phyloP scores from a whole-genome alignment of 2,113 vertebrate species.

The Stigmatopora argus region DNA sequence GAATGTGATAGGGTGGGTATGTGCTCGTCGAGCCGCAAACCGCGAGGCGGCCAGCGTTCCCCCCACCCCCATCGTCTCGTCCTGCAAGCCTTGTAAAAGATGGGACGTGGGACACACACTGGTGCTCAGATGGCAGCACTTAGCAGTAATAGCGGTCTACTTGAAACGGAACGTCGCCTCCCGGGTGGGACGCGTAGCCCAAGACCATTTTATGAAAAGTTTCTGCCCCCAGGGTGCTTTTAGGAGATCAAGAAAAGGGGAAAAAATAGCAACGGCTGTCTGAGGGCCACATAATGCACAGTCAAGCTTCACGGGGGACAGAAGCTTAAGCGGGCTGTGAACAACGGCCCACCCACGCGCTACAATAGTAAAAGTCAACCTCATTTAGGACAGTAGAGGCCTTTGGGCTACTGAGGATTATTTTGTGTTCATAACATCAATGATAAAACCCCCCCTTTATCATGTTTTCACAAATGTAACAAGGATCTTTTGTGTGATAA shows the following conservation, averaged over 20 bases:
- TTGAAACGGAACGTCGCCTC: constrained; percentile 59
- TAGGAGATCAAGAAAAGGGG: constrained; percentile 40
- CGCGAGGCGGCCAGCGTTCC: constrained; percentile 42
- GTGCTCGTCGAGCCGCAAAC: constrained; percentile 51
- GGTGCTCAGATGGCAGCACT: constrained; percentile 56
- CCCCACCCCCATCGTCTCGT: constrained; percentile 14
- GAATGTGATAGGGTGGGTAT: constrained; percentile 47
- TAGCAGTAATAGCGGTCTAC: constrained; percentile 46
- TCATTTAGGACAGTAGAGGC: constrained; percentile 41
- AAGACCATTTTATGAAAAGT: constrained; percentile 53
- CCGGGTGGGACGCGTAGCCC: constrained; percentile 44
- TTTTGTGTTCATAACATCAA: not conserved
- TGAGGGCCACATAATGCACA: constrained; percentile 48
- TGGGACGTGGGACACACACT: constrained; percentile 48
- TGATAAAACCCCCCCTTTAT: not conserved
- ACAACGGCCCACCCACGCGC: constrained; percentile 15
- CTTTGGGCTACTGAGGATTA: constrained; percentile 7
- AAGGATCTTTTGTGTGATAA: not conserved
- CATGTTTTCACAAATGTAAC: not conserved
- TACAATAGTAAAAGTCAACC: constrained; percentile 3
- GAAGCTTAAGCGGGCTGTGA: constrained; percentile 23
- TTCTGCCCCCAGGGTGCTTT: constrained; percentile 48
- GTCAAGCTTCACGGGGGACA: constrained; percentile 52
- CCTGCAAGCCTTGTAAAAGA: constrained; percentile 49
- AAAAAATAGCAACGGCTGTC: constrained; percentile 25